Evolutionary conservation across 2,113 vertebrate genomes (phyloP).

Genomic region (Calonectris borealis): DNA sequence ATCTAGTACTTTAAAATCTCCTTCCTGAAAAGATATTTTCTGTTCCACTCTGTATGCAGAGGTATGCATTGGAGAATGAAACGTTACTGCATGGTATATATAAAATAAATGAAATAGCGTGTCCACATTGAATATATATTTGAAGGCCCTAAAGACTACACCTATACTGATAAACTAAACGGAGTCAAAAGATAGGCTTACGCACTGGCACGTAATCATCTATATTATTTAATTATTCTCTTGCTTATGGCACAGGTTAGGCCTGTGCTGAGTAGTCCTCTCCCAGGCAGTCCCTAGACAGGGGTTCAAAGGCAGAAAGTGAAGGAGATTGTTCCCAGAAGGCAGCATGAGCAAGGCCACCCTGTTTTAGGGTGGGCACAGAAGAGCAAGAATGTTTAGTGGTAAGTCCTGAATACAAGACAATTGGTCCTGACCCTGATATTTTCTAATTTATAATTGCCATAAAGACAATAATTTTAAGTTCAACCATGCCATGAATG

Average conservation of each 20-base stretch:
- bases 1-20: not conserved
- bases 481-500: not conserved
- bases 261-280: not conserved
- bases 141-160: not conserved
- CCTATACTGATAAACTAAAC: not conserved
- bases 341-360: not conserved
- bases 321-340: not conserved
- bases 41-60: not conserved
- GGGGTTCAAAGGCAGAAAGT: not conserved
- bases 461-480: not conserved
- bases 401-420: fast-evolving
- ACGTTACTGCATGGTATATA: not conserved
- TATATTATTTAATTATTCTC: not conserved
- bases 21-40: not conserved
- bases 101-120: not conserved
- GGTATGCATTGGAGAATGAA: not conserved
- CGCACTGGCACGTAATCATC: not conserved
- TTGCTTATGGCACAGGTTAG: not conserved
- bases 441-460: not conserved
- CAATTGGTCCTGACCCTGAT: not conserved
- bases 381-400: not conserved
- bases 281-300: not conserved
- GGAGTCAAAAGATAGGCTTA: not conserved
- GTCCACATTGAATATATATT: not conserved
- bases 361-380: not conserved